phyloP scores from a whole-genome alignment of 2,888 invertebrate genomes.

The Tineola bisselliella region DNA sequence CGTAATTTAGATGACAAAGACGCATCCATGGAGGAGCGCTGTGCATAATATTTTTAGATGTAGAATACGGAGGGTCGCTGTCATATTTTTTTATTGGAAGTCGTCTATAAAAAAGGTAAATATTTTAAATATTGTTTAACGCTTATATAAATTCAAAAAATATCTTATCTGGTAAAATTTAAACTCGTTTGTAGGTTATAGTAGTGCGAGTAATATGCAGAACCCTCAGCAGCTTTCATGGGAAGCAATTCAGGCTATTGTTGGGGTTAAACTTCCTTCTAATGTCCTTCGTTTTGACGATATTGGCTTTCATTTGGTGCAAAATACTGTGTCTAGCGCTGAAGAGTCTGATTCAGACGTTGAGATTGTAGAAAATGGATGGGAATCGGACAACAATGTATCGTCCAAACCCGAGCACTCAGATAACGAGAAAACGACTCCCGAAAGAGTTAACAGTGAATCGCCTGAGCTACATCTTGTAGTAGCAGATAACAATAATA shows the following conservation, averaged over 20 bases:
- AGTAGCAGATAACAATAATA: slow-evolving; percentile 60
- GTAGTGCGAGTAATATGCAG: slow-evolving; percentile 68
- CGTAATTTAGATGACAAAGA: slow-evolving; percentile 20
- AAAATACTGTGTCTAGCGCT: slow-evolving; percentile 53
- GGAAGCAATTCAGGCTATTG: slow-evolving; percentile 67
- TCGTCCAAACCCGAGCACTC: slow-evolving; percentile 56
- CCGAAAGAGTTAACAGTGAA: slow-evolving; percentile 54
- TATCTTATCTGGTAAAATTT: slow-evolving; percentile 38
- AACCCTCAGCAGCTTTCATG: slow-evolving; percentile 70
- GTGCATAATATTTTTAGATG: slow-evolving; percentile 69
- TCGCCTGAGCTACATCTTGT: slow-evolving; percentile 57
- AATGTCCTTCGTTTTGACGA: slow-evolving; percentile 65
- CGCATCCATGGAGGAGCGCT: slow-evolving; percentile 20
- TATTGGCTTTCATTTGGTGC: slow-evolving; percentile 61
- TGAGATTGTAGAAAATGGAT: slow-evolving; percentile 63
- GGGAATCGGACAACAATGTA: slow-evolving; percentile 61
- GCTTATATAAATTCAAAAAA: slow-evolving; percentile 20
- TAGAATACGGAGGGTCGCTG: slow-evolving; percentile 61
- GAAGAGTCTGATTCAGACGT: slow-evolving; percentile 64
- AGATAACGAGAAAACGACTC: slow-evolving; percentile 58
- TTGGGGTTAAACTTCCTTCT: slow-evolving; percentile 65
- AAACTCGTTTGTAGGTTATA: slow-evolving; percentile 67
- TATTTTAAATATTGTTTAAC: slow-evolving; percentile 18
- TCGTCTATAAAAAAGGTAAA: slow-evolving; percentile 53
- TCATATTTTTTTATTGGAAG: slow-evolving; percentile 34